Evolutionary conservation across 2,113 vertebrate genomes (phyloP), one percentile per base, ranked within the genome.

Genomic region (Melierax canorus): DNA sequence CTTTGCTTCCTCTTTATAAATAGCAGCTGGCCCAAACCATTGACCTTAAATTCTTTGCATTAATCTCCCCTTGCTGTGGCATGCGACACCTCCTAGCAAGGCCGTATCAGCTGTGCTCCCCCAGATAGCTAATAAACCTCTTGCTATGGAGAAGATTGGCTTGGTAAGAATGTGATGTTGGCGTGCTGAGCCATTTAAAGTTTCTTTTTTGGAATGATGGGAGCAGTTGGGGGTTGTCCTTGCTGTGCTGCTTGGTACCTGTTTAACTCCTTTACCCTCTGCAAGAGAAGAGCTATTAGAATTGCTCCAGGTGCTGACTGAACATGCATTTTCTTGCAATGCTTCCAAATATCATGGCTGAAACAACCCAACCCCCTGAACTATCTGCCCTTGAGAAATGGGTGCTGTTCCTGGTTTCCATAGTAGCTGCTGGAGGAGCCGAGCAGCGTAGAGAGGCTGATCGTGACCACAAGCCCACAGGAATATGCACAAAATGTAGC

Each of bases 11-110:
- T 93, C 88, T 91, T 96, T 98, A 98, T 98, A 98, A 98, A 98
- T 98, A 98, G 98, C 95, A 94, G 77, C 82, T 78, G 39, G 94
- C 92, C 86, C 90, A 92, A 97, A 85, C 88, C 91, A 56, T 43
- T 98, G 98, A 98, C 98, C 98, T 97, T 92, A 95, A 76, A 97
- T 97, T 96, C 98, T 97, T 96, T 53, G 68, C 58, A 6, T 86
- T 96, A 93, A 95, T 97, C 93, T 95, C 60, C 90, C 88, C 38
- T 69, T 1, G 12, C 93, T 86, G 94, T 91, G 97, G 96, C 97
- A 91, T 93, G 97, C 62, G 88, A 87, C 97, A 91, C 97, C 94
- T 96, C 92, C 84, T 64, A 50, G 4, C 27, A 24, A n/a, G 93
- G 84, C 97, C 8, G 0, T 96, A 76, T 97, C 97, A 97, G 96